A percentile compares a stretch with the other conserved stretches of the same genome.
Conservation (phyloP, 1,140 invertebrate species). For the Myzus persicae region DNA sequence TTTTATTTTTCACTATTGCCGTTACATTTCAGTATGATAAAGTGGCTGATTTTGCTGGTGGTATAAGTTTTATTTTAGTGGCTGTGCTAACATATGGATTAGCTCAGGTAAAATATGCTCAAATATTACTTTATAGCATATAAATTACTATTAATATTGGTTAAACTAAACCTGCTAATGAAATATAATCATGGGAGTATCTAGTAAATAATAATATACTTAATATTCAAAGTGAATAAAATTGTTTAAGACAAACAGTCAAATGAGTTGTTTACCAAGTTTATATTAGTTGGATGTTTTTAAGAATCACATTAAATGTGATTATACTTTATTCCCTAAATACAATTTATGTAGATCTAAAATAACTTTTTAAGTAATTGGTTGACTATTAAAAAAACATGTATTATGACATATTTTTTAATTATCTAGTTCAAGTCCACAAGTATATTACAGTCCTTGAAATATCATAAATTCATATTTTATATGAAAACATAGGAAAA, state of each 20-base stretch:
- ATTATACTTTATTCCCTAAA: not conserved
- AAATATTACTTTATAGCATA: not conserved
- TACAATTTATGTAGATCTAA: too few relatives aligned
- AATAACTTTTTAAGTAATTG: too few relatives aligned
- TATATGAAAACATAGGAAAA: not conserved
- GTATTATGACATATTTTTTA: not conserved
- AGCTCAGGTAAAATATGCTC: slow-evolving; percentile 72
- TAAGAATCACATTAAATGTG: not conserved
- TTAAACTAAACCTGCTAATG: not conserved
- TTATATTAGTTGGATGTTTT: not conserved
- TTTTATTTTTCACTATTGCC: slow-evolving; percentile 86
- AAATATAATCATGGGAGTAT: not conserved
- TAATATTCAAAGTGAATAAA: not conserved
- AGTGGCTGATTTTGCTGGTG: slow-evolving; percentile 90
- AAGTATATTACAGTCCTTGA: not conserved
- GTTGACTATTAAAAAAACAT: not conserved
- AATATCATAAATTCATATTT: not conserved
- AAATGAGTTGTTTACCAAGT: not conserved
- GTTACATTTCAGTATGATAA: slow-evolving; percentile 88
- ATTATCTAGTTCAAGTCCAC: not conserved
- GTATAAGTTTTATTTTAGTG: slow-evolving; percentile 88
- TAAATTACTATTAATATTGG: not conserved
- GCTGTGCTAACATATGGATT: slow-evolving; percentile 86
- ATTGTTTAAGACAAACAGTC: not conserved
- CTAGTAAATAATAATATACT: not conserved